A percentile compares a stretch with the other conserved stretches of the same genome.
phyloP scores from a whole-genome alignment of 2,888 invertebrate genomes.

The Callinectes sapidus region DNA sequence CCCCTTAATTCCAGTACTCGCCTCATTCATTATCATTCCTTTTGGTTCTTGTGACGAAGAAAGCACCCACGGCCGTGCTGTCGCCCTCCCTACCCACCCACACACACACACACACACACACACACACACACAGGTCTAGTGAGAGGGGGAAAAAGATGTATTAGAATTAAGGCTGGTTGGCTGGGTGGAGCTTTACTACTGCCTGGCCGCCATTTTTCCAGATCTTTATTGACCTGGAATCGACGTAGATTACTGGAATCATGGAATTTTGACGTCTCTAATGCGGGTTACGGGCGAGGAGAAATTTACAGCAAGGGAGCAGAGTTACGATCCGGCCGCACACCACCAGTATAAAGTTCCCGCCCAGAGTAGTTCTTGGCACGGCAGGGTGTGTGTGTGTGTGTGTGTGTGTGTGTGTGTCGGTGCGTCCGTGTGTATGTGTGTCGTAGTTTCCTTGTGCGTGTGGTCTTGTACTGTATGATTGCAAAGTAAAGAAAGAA shows the following conservation, averaged over 20 bases:
- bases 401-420: slow-evolving; percentile 18
- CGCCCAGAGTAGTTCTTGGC: not conserved
- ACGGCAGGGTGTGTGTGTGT: not conserved
- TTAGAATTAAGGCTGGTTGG: slow-evolving; percentile 14
- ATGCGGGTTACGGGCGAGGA: slow-evolving; percentile 38
- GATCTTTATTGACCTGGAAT: slow-evolving; percentile 40
- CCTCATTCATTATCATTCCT: slow-evolving; percentile 28
- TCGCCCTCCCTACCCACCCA: slow-evolving; percentile 2
- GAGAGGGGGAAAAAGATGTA: slow-evolving; percentile 31
- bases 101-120: slow-evolving; percentile 40
- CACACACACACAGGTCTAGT: slow-evolving; percentile 38
- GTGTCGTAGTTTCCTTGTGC: not conserved
- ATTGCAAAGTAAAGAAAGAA: not conserved
- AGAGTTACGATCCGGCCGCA: slow-evolving; percentile 21
- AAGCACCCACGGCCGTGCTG: not conserved
- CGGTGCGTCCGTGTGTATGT: not conserved
- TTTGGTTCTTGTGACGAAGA: not conserved
- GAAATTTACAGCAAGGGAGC: slow-evolving; percentile 39
- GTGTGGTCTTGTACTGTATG: not conserved
- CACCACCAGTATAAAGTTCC: slow-evolving; percentile 31
- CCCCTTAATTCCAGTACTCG: slow-evolving; percentile 19
- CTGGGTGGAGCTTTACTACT: not conserved
- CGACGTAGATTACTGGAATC: slow-evolving; percentile 49
- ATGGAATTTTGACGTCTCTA: slow-evolving; percentile 51
- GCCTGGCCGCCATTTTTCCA: slow-evolving; percentile 37